Evolutionary conservation across 2,113 vertebrate genomes (phyloP), one percentile per base, ranked within the genome.

Genomic region (Eurypyga helias): DNA sequence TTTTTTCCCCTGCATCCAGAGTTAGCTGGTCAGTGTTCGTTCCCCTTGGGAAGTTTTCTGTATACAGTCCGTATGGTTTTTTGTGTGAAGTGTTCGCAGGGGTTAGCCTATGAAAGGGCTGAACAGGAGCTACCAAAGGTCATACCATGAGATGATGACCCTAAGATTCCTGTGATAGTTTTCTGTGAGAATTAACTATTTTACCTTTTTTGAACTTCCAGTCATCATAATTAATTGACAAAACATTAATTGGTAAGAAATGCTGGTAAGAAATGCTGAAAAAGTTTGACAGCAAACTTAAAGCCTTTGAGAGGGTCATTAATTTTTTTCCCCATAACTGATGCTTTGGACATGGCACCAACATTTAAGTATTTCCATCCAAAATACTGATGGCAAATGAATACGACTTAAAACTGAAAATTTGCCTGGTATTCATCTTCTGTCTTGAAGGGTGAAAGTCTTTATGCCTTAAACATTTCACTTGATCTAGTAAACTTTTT

Each of bases 311-410:
- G 34, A 55, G 17, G 6, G 5, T 66, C 0, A 1, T 66, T 80
- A 6, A 21, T 58, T n/a, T 45, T 45, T 26, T 21, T 41, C 49
- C 5, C 7, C 0, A 0, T 34, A 72, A 26, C 36, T 48, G 4
- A 25, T 77, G 38, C 18, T 70, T 85, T 54, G 61, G 31, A 31
- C 4, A 3, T 17, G 33, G n/a, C 61, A 70, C 14, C 45, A 58
- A 36, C 55, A 13, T 3, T 66, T 5, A 52, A 41, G 6, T 75
- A 25, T 85, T 92, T 58, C 31, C 31, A 46, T 45, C 33, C 19
- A 46, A 51, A 31, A 34, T 85, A 33, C 36, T 41, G 36, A 15
- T 54, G 36, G 36, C 15, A 51, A 51, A 11, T 29, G 13, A 28
- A 15, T 31, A 11, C 17, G 25, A 58, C n/a, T n/a, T 73, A n/a